phyloP scores from a whole-genome alignment of 2,113 vertebrate genomes.

The Grus americana region DNA sequence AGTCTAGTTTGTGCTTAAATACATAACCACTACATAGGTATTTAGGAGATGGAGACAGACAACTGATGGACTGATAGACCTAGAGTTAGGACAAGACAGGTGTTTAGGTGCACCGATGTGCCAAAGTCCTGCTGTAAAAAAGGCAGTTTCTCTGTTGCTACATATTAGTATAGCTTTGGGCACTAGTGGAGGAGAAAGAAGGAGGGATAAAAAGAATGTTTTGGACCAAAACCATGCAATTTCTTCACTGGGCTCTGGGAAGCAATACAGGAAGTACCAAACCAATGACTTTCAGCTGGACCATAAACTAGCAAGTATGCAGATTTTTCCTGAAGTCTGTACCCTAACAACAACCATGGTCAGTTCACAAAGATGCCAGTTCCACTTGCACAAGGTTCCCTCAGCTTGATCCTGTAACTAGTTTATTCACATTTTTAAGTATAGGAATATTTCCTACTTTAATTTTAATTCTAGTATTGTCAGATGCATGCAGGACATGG shows the following conservation, averaged over 20 bases:
- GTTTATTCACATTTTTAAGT: background rate
- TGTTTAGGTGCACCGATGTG: background rate
- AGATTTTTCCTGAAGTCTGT: background rate
- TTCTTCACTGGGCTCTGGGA: background rate
- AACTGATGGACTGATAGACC: background rate
- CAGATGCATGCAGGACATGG: background rate
- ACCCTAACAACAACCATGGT: background rate
- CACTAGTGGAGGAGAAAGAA: background rate
- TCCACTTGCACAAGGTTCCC: background rate
- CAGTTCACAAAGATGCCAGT: background rate
- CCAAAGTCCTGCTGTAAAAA: background rate
- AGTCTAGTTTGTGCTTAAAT: background rate
- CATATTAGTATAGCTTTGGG: background rate
- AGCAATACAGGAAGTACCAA: background rate
- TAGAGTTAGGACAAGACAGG: background rate
- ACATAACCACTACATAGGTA: background rate
- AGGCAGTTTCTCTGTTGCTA: background rate
- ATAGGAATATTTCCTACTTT: background rate
- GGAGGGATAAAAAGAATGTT: background rate
- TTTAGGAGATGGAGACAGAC: background rate
- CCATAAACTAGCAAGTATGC: background rate
- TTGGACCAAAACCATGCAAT: background rate
- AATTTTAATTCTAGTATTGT: background rate
- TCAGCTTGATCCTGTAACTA: background rate
- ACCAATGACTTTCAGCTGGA: background rate